phyloP scores from a whole-genome alignment of 1,140 invertebrate species.

The Drosophila baimaii region DNA sequence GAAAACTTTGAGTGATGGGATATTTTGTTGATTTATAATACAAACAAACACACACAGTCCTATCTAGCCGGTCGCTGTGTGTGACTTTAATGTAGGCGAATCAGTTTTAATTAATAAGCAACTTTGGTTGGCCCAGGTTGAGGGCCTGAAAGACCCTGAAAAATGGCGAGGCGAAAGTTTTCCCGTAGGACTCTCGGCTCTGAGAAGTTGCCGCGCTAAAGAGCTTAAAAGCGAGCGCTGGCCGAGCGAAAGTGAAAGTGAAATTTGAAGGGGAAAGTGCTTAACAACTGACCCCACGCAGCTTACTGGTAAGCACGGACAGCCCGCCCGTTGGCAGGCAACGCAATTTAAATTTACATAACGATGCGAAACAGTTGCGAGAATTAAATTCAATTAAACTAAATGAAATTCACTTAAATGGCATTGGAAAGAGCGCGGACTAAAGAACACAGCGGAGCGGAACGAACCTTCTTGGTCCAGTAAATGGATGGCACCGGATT shows the following conservation, averaged over 20 bases:
- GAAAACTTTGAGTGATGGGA: slow-evolving; percentile 56
- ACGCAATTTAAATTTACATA: slow-evolving; percentile 62
- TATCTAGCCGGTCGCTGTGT: slow-evolving; percentile 8
- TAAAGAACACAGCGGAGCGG: slow-evolving; percentile 41
- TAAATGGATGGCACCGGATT: slow-evolving; percentile 89
- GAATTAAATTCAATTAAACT: slow-evolving; percentile 67
- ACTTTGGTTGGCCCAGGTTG: slow-evolving; percentile 1
- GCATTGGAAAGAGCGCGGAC: slow-evolving; percentile 23
- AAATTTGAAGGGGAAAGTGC: slow-evolving; percentile 43
- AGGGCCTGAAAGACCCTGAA: background rate
- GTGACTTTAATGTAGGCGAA: slow-evolving; percentile 40
- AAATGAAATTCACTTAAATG: slow-evolving; percentile 61
- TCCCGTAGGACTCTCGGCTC: slow-evolving; percentile 1
- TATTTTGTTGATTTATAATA: slow-evolving; percentile 62
- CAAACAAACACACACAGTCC: slow-evolving; percentile 25
- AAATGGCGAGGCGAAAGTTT: slow-evolving; percentile 13
- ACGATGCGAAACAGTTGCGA: slow-evolving; percentile 51
- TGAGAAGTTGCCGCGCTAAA: slow-evolving; percentile 25
- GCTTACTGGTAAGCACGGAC: slow-evolving; percentile 6
- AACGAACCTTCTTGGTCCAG: slow-evolving; percentile 87
- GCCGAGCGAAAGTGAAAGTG: slow-evolving; percentile 35
- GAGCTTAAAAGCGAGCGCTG: slow-evolving; percentile 32
- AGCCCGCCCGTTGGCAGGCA: background rate
- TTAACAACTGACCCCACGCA: slow-evolving; percentile 23
- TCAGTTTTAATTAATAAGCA: slow-evolving; percentile 55